Evolutionary conservation across 2,113 vertebrate species (phyloP).

Genomic region (Chamaea fasciata): DNA sequence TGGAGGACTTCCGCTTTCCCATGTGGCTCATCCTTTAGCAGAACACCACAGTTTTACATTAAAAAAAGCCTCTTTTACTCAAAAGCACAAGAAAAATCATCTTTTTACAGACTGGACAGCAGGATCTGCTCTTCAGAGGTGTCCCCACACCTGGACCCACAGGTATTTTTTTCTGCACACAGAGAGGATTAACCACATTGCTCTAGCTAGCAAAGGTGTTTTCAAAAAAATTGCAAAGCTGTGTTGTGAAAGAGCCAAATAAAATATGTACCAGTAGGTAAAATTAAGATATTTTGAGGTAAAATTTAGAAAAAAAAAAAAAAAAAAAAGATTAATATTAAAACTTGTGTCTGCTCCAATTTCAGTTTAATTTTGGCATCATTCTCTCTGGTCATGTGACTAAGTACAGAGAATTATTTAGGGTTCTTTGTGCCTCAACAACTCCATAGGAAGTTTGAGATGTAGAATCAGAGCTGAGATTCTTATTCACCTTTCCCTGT

Average conservation of each 20-base stretch:
- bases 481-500: background rate
- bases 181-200: background rate
- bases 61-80: background rate
- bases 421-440: background rate
- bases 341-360: background rate
- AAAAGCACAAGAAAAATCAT: background rate
- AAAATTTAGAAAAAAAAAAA: background rate
- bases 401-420: background rate
- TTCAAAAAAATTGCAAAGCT: background rate
- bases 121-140: background rate
- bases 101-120: background rate
- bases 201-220: background rate
- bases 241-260: background rate
- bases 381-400: background rate
- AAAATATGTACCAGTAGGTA: background rate
- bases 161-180: background rate
- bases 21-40: constrained; percentile 71
- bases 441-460: background rate
- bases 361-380: background rate
- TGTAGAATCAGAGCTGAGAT: background rate
- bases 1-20: constrained; percentile 78
- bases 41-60: background rate
- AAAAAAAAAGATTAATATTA: background rate
- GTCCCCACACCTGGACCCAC: too few relatives aligned
- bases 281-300: background rate